Percentiles rank a stretch among this genome's conserved stretches.
These are phyloP conservation scores for Atractosteus spatula DNA, from an alignment of 2,113 vertebrate genomes.

Conservation along the genomic window DNA sequence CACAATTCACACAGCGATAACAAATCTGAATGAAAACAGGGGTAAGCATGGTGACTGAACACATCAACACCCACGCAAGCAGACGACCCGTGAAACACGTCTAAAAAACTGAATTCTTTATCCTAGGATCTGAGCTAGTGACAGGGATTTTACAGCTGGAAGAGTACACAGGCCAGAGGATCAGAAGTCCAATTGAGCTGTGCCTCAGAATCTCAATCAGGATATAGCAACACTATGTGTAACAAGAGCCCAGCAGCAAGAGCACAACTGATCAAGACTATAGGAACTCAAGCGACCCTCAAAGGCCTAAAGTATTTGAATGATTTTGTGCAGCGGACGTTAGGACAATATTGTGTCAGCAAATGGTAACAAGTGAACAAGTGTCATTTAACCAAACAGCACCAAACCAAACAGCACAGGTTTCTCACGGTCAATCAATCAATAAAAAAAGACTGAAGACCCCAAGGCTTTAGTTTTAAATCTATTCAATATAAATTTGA, in stretches of 20 bases:
- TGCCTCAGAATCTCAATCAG: background rate
- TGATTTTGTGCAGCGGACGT: too few relatives aligned
- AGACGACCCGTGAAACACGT: background rate
- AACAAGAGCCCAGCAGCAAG: too few relatives aligned
- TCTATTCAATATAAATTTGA: too few relatives aligned
- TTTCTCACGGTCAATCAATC: too few relatives aligned
- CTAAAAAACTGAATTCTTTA: background rate
- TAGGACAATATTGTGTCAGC: background rate
- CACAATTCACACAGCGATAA: background rate
- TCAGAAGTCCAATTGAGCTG: background rate
- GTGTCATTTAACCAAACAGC: too few relatives aligned
- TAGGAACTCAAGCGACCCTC: too few relatives aligned
- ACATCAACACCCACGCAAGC: background rate
- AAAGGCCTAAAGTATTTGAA: too few relatives aligned
- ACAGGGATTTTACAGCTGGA: background rate
- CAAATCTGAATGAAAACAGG: background rate
- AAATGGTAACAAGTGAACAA: background rate
- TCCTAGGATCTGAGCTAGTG: background rate
- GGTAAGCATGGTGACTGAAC: background rate
- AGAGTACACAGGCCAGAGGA: background rate
- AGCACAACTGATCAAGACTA: too few relatives aligned
- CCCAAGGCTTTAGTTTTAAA: too few relatives aligned
- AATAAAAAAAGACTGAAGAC: too few relatives aligned
- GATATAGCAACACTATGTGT: background rate
- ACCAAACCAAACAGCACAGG: too few relatives aligned